Percentiles rank a stretch among this genome's conserved stretches.
Conservation (phyloP, 2,113 vertebrate species). For the Seriola quinqueradiata region DNA sequence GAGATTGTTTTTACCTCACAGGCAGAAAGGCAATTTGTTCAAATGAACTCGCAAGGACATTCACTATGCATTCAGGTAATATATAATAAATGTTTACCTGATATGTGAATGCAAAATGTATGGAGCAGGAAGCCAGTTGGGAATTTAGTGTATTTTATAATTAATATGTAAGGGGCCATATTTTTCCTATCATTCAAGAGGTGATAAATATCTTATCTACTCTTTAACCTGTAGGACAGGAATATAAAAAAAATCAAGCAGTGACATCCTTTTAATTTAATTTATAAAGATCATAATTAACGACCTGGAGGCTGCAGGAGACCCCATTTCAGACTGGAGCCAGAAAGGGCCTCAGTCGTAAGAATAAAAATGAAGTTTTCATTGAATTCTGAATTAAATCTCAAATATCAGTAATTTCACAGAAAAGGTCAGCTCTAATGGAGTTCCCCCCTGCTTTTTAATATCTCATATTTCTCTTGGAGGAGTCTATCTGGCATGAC, state of each 20-base stretch:
- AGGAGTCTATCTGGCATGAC: constrained; percentile 69
- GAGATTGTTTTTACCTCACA: constrained; percentile 38
- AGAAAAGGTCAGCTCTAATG: constrained; percentile 88
- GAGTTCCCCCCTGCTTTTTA: constrained; percentile 82
- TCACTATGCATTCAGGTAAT: constrained; percentile 1
- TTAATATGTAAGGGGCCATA: constrained; percentile 55
- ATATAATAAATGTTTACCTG: constrained; percentile 23
- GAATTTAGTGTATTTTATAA: constrained; percentile 46
- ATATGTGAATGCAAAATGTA: constrained; percentile 26
- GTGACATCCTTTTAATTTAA: constrained; percentile 86
- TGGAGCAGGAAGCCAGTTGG: constrained; percentile 21
- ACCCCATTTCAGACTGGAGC: constrained; percentile 78
- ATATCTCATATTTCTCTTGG: constrained; percentile 81
- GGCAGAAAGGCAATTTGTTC: constrained; percentile 30
- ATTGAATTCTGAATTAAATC: constrained; percentile 86
- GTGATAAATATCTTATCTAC: constrained; percentile 77
- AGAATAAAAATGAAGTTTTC: constrained; percentile 86
- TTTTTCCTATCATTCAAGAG: constrained; percentile 60
- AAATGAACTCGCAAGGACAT: constrained; percentile 16
- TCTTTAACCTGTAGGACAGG: constrained; percentile 86
- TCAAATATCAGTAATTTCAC: constrained; percentile 88
- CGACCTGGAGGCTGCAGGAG: constrained; percentile 81
- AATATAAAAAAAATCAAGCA: constrained; percentile 83
- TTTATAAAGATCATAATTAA: constrained; percentile 88
- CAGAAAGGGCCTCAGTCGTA: constrained; percentile 76